phyloP scores from a whole-genome alignment of 2,888 invertebrate genomes.

The Eumacrocentrus americanus region DNA sequence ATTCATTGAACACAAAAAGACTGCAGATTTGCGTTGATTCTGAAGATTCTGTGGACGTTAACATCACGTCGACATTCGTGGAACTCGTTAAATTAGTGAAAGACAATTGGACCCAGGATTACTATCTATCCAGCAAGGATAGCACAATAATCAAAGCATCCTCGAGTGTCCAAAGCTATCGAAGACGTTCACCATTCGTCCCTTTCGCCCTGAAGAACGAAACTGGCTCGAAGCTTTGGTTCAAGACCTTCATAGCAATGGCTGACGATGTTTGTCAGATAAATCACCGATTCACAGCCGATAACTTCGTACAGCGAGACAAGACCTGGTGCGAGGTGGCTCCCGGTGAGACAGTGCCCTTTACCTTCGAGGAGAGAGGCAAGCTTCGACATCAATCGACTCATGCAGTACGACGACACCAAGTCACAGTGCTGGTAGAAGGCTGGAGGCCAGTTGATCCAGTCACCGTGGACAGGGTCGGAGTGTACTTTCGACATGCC shows the following conservation, averaged over 20 bases:
- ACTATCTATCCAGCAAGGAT: slow-evolving; percentile 64
- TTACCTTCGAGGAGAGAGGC: slow-evolving; percentile 82
- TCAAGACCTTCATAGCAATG: slow-evolving; percentile 80
- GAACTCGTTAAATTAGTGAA: slow-evolving; percentile 82
- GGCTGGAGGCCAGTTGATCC: slow-evolving; percentile 89
- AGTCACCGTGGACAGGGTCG: slow-evolving; percentile 94
- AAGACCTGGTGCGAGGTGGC: slow-evolving; percentile 75
- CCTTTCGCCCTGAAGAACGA: slow-evolving; percentile 93
- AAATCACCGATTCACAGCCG: slow-evolving; percentile 52
- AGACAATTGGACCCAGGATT: slow-evolving; percentile 86
- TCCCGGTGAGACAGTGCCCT: slow-evolving; percentile 80
- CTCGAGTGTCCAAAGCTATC: slow-evolving; percentile 66
- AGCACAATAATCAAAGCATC: slow-evolving; percentile 13
- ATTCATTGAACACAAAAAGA: slow-evolving; percentile 66
- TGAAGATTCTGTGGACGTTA: slow-evolving; percentile 79
- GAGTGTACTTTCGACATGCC: slow-evolving; percentile 86
- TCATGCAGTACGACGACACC: slow-evolving; percentile 81
- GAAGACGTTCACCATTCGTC: slow-evolving; percentile 87
- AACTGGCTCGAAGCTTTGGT: slow-evolving; percentile 85
- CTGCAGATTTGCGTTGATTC: slow-evolving; percentile 71
- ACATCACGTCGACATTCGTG: slow-evolving; percentile 86
- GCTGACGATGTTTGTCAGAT: slow-evolving; percentile 64
- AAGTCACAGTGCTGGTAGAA: slow-evolving; percentile 85
- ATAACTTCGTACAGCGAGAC: slow-evolving; percentile 56
- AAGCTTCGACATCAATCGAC: slow-evolving; percentile 76